A percentile compares a stretch with the other conserved stretches of the same genome.
Conservation (phyloP, 1,140 invertebrate genomes). For the Cyrtorhinus lividipennis region DNA sequence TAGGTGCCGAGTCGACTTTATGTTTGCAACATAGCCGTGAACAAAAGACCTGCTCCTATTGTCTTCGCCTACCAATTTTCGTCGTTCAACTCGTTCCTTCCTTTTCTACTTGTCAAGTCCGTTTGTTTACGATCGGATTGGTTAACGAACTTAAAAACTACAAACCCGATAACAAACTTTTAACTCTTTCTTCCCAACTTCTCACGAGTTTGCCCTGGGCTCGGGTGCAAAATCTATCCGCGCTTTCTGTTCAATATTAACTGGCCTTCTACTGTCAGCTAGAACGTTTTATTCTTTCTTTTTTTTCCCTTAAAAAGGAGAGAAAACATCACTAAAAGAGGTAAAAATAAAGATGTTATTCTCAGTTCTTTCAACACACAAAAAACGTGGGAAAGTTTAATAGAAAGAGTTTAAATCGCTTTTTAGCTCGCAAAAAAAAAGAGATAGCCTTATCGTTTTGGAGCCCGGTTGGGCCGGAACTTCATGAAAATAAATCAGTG, state of each 20-base stretch:
- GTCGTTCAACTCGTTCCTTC: too few species aligned
- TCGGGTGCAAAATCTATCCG: background rate
- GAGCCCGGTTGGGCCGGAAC: background rate
- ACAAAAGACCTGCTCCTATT: too few species aligned
- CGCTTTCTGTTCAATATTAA: background rate
- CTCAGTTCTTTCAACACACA: too few species aligned
- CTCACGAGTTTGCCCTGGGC: background rate
- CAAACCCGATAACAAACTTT: constrained; percentile 2
- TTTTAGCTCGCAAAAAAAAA: too few species aligned
- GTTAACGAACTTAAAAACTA: constrained; percentile 8
- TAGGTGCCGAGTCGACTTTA: too few species aligned
- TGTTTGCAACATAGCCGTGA: too few species aligned
- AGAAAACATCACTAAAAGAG: background rate
- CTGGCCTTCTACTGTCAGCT: too few species aligned
- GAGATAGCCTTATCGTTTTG: background rate
- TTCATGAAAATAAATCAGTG: background rate
- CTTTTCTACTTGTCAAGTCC: background rate
- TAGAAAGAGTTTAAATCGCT: background rate
- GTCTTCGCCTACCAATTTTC: too few species aligned
- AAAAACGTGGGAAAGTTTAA: background rate
- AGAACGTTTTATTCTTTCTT: background rate
- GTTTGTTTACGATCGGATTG: background rate
- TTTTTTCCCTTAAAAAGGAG: background rate
- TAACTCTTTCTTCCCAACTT: background rate
- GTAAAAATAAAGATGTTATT: background rate